Evolutionary conservation across 2,888 invertebrate genomes (phyloP), one percentile per base, ranked within the genome.

Genomic region (Crioceris asparagi): DNA sequence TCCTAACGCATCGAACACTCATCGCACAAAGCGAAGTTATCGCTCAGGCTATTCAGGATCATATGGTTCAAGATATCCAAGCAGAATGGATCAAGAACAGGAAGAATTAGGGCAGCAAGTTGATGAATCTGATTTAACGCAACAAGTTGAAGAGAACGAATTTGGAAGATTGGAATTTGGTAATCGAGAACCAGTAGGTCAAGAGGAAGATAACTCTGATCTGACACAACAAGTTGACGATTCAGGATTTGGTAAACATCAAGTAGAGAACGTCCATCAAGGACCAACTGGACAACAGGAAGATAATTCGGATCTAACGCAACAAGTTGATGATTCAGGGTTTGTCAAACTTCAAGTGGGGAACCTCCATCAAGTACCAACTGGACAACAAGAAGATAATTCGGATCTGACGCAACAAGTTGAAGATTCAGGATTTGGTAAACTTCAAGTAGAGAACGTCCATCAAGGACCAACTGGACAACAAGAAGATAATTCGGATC

Each of bases 111-210:
- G 29, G 12, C 39, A 45, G 29, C 32, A 43, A 18, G 38, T 35
- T 19, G 43, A 45, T 16, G 39, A 44, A 36, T 34, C 39, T 16
- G 48, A 51, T 41, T 47, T 50, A 8, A 48, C 46, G 4, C 52
- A 50, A 41, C 46, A 48, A 41, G 36, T 39, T 14, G 41, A 45
- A 39, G 35, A 39, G 8, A 23, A n/a, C 18, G 18, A 15, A 15
- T 16, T 27, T 32, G 38, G 19, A 5, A 30, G 16, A 4, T 30
- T 30, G 8, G 2, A 3, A 16, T 11, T 4, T 17, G 10, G 17
- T 17, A 11, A 30, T 14, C 23, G 15, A 2, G 12, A 7, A 2
- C 32, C 32, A 12, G 10, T 38, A 1, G 39, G 42, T 4, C 43
- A 43, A 36, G 36, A 41, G 26, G 34, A 33, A 36, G 43, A 44